phyloP scores from a whole-genome alignment of 1,140 invertebrate species.

The Macrobrachium nipponense region DNA sequence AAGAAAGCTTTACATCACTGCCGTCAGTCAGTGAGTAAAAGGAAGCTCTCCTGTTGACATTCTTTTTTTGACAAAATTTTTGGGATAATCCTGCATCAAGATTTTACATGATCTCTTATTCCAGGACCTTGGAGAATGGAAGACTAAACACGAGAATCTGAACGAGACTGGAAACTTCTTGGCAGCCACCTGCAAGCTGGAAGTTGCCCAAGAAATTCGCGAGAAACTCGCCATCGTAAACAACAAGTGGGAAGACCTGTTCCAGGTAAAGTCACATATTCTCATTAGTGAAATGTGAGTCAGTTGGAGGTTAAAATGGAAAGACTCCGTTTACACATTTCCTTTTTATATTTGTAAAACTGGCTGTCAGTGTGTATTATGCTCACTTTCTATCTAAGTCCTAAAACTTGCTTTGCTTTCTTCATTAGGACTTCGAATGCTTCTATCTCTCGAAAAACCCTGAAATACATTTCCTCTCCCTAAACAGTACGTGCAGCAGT shows the following conservation, averaged over 20 bases:
- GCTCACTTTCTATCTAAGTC: too few species aligned
- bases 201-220: constrained; percentile 81
- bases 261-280: constrained; percentile 71
- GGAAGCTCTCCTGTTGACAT: too few species aligned
- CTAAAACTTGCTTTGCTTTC: too few species aligned
- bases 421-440: neutral
- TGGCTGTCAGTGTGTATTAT: too few species aligned
- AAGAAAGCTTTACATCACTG: too few species aligned
- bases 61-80: neutral
- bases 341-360: neutral
- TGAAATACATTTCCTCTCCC: neutral
- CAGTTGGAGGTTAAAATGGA: too few species aligned
- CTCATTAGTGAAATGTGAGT: too few species aligned
- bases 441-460: neutral
- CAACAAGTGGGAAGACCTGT: constrained; percentile 83
- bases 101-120: constrained; percentile 83
- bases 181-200: constrained; percentile 86
- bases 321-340: neutral
- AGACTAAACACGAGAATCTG: constrained; percentile 85
- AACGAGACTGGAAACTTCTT: constrained; percentile 89
- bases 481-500: constrained; percentile 78
- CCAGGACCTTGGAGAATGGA: constrained; percentile 88
- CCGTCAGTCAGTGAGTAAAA: too few species aligned
- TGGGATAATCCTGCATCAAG: too few species aligned
- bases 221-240: constrained; percentile 80